These are phyloP conservation scores for Macrotis lagotis DNA, from an alignment of 2,113 vertebrate species.

Conservation along the genomic window DNA sequence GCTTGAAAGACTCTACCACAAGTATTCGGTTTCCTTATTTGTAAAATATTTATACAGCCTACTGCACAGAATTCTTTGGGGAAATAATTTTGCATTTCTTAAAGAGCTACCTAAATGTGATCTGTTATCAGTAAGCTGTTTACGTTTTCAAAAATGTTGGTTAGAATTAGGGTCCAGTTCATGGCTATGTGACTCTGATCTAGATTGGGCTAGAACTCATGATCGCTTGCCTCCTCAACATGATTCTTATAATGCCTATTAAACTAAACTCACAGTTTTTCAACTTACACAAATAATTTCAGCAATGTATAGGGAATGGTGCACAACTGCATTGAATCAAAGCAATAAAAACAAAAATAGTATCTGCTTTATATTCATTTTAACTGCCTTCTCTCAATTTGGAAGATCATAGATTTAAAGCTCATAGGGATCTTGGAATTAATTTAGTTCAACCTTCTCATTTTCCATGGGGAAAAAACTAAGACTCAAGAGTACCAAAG, in stretches of 20 bases:
- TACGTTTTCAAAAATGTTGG: neutral
- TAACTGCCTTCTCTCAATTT: neutral
- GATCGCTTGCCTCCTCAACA: neutral
- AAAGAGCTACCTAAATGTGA: neutral
- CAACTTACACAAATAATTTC: slow-evolving; percentile 14
- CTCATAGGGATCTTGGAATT: neutral
- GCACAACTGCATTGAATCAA: neutral
- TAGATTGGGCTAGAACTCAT: slow-evolving; percentile 2
- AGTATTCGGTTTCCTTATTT: neutral
- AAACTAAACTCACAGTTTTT: slow-evolving; percentile 13
- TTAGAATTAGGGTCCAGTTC: neutral
- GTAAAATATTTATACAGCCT: neutral
- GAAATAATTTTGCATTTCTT: neutral
- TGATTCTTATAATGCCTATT: neutral
- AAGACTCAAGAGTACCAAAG: neutral
- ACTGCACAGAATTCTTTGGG: neutral
- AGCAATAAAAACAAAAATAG: neutral
- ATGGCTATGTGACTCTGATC: neutral
- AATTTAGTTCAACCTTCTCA: neutral
- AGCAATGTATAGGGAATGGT: neutral
- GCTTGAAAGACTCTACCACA: too few species aligned
- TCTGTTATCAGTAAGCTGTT: neutral
- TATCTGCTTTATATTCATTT: neutral
- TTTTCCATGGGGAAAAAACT: neutral
- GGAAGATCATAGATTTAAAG: neutral